phyloP scores from a whole-genome alignment of 2,113 vertebrate genomes.

The Reinhardtius hippoglossoides region DNA sequence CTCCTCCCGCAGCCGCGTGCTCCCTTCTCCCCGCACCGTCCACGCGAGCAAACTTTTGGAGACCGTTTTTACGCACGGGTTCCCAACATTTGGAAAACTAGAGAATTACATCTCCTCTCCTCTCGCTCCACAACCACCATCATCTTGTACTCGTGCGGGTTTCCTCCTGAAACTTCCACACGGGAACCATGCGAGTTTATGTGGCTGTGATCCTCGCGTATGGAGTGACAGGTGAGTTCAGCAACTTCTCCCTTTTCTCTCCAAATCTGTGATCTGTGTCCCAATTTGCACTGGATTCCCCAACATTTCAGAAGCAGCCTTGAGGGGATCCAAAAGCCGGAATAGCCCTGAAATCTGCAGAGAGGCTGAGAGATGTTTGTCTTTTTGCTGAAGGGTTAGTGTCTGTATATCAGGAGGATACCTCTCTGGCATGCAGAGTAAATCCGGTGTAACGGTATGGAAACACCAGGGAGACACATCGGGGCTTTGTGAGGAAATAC shows the following conservation, averaged over 20 bases:
- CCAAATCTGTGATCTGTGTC: too few species aligned
- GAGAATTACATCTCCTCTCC: neutral
- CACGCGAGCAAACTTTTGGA: constrained; percentile 34
- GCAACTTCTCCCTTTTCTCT: neutral
- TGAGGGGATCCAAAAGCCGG: too few species aligned
- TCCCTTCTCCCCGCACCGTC: neutral
- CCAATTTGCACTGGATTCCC: too few species aligned
- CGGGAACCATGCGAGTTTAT: constrained; percentile 59
- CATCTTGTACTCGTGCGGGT: neutral
- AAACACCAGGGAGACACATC: too few species aligned
- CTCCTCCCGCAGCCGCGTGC: neutral
- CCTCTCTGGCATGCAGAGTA: too few species aligned
- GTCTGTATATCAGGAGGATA: too few species aligned
- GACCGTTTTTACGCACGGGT: constrained; percentile 42
- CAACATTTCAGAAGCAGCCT: too few species aligned
- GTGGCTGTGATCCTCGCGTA: constrained; percentile 52
- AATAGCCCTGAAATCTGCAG: too few species aligned
- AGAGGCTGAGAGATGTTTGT: too few species aligned
- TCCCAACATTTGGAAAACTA: neutral
- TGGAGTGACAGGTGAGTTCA: constrained; percentile 69
- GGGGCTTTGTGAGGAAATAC: too few species aligned
- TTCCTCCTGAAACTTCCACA: constrained; percentile 8
- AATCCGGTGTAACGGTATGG: too few species aligned
- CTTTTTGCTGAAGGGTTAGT: too few species aligned
- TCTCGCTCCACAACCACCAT: neutral